Conservation (phyloP, 1,140 invertebrate species). For the Apis dorsata region DNA sequence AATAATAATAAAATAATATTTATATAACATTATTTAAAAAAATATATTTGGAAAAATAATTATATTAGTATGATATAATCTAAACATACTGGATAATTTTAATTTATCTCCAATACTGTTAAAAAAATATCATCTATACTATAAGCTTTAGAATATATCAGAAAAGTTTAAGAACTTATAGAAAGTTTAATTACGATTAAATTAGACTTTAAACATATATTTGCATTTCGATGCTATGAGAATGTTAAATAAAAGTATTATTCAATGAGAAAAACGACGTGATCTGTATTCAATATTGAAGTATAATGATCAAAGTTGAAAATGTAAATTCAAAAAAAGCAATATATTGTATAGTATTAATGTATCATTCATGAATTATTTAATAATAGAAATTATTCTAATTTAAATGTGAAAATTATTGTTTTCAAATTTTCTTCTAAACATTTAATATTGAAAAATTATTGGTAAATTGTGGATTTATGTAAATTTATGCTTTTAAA, state of each 20-base stretch:
- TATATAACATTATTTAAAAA: no score
- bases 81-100: no score
- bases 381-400: neutral
- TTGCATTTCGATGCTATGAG: neutral
- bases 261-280: slow-evolving; percentile 12
- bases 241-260: slow-evolving; percentile 31
- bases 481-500: no score
- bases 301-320: neutral
- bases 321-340: neutral
- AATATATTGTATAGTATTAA: neutral
- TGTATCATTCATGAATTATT: neutral
- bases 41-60: no score
- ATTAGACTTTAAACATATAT: neutral
- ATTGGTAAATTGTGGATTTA: no score
- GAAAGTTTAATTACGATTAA: neutral
- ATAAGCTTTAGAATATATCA: no score
- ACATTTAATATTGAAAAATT: no score
- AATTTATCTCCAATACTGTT: no score
- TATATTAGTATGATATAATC: no score
- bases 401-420: neutral
- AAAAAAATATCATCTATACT: no score
- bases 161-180: neutral
- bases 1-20: no score
- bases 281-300: neutral
- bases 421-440: no score